A percentile compares a stretch with the other conserved stretches of the same genome.
Evolutionary conservation across 2,797 vertebrate genomes (phyloP).

Genomic region (Erethizon dorsatum): DNA sequence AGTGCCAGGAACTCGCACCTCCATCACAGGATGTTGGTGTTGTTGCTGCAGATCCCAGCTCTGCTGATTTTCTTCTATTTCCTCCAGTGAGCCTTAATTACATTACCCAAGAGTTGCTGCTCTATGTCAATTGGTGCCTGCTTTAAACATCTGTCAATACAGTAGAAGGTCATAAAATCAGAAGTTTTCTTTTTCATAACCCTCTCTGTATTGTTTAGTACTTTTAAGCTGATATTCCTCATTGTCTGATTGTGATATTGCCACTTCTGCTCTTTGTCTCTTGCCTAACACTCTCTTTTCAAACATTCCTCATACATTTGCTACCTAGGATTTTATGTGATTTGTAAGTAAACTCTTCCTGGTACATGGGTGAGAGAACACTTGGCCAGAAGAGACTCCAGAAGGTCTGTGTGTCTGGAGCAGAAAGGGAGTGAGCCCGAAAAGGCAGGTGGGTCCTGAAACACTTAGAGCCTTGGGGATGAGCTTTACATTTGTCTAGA

Average conservation of each 20-base stretch:
- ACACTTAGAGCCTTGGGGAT: neutral
- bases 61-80: neutral
- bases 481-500: neutral
- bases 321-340: neutral
- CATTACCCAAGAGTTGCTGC: neutral
- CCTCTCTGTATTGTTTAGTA: neutral
- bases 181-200: neutral
- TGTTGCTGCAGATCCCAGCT: neutral
- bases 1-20: neutral
- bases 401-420: neutral
- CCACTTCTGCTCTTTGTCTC: neutral
- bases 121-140: neutral
- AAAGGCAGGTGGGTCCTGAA: neutral
- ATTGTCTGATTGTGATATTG: neutral
- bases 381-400: neutral
- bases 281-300: constrained; percentile 1
- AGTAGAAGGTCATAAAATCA: neutral
- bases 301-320: neutral
- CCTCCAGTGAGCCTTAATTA: neutral
- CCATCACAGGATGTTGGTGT: neutral
- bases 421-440: neutral
- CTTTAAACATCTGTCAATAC: neutral
- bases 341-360: neutral
- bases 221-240: neutral
- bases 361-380: neutral